phyloP scores from a whole-genome alignment of 1,140 invertebrate species.

The Triops cancriformis region DNA sequence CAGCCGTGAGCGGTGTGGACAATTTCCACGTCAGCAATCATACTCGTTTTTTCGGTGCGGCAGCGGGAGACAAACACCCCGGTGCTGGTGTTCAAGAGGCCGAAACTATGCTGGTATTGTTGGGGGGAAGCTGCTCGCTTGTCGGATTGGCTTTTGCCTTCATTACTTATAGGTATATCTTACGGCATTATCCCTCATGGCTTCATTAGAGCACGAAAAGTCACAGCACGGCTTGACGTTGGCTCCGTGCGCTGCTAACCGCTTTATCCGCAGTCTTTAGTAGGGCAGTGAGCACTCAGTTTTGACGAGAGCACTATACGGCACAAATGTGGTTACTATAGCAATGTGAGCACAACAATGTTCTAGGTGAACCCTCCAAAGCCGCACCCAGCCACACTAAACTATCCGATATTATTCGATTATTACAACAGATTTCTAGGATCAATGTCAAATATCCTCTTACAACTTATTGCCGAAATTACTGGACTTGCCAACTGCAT shows the following conservation, averaged over 20 bases:
- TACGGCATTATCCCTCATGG: background rate
- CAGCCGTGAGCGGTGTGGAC: background rate
- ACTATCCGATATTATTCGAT: too few species aligned
- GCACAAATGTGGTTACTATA: background rate
- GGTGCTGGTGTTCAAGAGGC: background rate
- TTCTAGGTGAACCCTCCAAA: background rate
- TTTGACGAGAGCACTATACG: background rate
- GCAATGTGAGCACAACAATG: background rate
- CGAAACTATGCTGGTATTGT: constrained; percentile 48
- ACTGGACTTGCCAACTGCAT: too few species aligned
- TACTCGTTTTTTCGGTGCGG: background rate
- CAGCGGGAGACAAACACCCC: background rate
- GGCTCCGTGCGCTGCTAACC: background rate
- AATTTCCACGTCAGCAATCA: background rate
- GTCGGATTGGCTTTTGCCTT: constrained; percentile 59
- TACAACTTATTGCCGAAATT: too few species aligned
- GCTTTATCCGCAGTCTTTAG: background rate
- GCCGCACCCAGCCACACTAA: background rate
- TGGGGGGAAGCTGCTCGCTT: constrained; percentile 56
- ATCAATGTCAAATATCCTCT: too few species aligned
- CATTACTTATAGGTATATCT: constrained; percentile 58
- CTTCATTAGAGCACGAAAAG: background rate
- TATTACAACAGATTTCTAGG: too few species aligned
- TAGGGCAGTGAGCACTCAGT: background rate
- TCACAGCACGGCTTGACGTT: background rate